phyloP scores from a whole-genome alignment of 2,113 vertebrate genomes.

The Aspidoscelis tigris region DNA sequence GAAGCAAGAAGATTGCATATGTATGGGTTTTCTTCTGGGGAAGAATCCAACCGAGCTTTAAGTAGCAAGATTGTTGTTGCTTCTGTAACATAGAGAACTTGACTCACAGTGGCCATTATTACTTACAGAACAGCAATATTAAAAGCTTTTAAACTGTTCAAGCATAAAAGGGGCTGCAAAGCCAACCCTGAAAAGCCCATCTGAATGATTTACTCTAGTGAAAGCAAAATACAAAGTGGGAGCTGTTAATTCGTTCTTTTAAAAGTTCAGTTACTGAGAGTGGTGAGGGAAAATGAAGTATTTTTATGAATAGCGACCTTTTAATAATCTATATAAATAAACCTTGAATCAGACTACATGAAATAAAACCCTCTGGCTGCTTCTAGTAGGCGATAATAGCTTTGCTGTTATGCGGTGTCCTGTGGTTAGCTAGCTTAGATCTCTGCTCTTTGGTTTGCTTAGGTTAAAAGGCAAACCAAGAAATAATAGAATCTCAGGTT shows the following conservation, averaged over 20 bases:
- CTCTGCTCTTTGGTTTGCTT: not conserved
- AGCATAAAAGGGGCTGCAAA: not conserved
- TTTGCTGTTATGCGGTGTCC: not conserved
- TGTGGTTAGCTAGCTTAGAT: not conserved
- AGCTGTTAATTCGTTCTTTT: not conserved
- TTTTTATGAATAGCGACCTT: not conserved
- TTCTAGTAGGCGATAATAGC: conserved; percentile 8
- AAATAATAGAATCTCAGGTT: not conserved
- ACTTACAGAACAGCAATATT: not conserved
- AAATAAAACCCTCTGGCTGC: conserved; percentile 5
- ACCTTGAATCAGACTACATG: not conserved
- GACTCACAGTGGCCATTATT: not conserved
- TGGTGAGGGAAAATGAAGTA: not conserved
- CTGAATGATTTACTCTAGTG: not conserved
- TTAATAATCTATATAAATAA: conserved; percentile 9
- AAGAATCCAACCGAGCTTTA: too few relatives aligned
- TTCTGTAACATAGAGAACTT: not conserved
- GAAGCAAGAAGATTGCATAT: too few relatives aligned
- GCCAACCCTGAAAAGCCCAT: not conserved
- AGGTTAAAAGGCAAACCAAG: not conserved
- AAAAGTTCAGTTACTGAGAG: not conserved
- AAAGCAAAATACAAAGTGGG: not conserved
- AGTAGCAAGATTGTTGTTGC: not conserved
- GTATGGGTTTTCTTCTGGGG: too few relatives aligned
- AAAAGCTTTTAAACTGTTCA: not conserved